Base-by-base conservation (phyloP, 2,113 vertebrate species). In the Marmota flaviventris region DNA sequence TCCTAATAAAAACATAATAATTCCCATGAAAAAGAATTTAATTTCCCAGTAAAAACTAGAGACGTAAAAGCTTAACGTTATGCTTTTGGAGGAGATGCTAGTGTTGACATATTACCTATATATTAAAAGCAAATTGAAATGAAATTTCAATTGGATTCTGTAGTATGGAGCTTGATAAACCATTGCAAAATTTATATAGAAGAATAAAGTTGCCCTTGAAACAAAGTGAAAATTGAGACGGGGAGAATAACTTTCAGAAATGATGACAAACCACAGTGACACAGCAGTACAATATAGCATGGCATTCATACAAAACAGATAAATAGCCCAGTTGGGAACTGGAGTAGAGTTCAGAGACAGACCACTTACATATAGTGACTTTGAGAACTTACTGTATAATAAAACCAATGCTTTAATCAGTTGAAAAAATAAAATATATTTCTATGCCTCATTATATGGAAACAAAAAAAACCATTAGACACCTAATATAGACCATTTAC, bases 131-230 rank as follows among this genome's bases (percentile, higher is more conserved):
- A 79, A 79, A 79, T 16, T 88, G 39, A 73, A 58, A 84, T 22
- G 73, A 58, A 94, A 53, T 56, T 88, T 94, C 18, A 65, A 18
- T n/a, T 58, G 42, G 25, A 58, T 83, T 37, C 25, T 39, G 25
- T 61, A 42, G 85, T 58, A 37, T 76, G 20, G 24, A 89, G 13
- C 39, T 84, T 92, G 39, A 81, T 75, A 85, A 75, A 85, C 24
- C 42, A 91, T 61, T 70, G 34, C 72, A 51, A 92, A 88, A 82
- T 89, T 69, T 85, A 77, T 48, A 27, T 86, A 16, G 11, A 70
- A 77, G 29, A 86, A 89, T 86, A 72, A 90, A 86, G 25, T 76
- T 20, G 53, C 70, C 4, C 63, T 89, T 94, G 73, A 75, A 88
- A 67, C 61, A 67, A 85, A 14, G 14, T 79, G 2, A 24, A 42